Evolutionary conservation across 2,113 vertebrate genomes (phyloP).

Genomic region (Phycodurus eques): DNA sequence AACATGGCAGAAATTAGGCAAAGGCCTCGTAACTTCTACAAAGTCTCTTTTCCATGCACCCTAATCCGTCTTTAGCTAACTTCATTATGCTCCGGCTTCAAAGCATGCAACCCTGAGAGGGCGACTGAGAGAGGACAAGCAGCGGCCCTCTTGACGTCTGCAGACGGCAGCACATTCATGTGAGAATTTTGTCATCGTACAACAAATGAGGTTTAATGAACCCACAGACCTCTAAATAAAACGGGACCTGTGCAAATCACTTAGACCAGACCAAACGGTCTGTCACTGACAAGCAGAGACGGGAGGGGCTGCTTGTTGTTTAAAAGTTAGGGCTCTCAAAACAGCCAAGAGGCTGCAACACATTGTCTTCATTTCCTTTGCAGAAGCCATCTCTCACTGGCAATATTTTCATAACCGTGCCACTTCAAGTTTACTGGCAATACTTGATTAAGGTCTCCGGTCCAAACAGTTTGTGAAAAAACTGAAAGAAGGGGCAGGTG

Average conservation of each 20-base stretch:
- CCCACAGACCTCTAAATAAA: slow-evolving; percentile 66
- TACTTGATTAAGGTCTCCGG: slow-evolving; percentile 75
- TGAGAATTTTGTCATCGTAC: slow-evolving; percentile 31
- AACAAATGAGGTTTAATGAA: slow-evolving; percentile 72
- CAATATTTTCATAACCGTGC: slow-evolving; percentile 78
- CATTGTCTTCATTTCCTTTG: slow-evolving; percentile 75
- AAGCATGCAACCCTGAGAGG: slow-evolving; percentile 11
- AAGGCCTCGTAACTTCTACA: slow-evolving; percentile 31
- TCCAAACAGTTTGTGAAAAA: slow-evolving; percentile 71
- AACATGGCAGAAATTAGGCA: slow-evolving; percentile 52
- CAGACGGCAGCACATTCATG: slow-evolving; percentile 36
- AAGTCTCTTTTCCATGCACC: slow-evolving; percentile 26
- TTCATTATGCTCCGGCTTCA: slow-evolving; percentile 38
- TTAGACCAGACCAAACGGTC: slow-evolving; percentile 52
- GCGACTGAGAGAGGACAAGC: slow-evolving; percentile 2
- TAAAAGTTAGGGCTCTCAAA: slow-evolving; percentile 55
- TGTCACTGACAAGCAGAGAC: slow-evolving; percentile 58
- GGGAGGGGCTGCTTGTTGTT: slow-evolving; percentile 58
- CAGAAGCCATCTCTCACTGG: slow-evolving; percentile 70
- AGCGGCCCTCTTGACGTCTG: slow-evolving; percentile 32
- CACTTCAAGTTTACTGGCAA: slow-evolving; percentile 69
- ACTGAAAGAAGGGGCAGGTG: slow-evolving; percentile 35
- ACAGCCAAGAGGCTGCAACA: slow-evolving; percentile 49
- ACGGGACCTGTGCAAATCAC: slow-evolving; percentile 41
- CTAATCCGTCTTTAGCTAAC: slow-evolving; percentile 45